Evolutionary conservation across 2,113 vertebrate genomes (phyloP), one percentile per base, ranked within the genome.

Genomic region (Drymodes brunneopygia): DNA sequence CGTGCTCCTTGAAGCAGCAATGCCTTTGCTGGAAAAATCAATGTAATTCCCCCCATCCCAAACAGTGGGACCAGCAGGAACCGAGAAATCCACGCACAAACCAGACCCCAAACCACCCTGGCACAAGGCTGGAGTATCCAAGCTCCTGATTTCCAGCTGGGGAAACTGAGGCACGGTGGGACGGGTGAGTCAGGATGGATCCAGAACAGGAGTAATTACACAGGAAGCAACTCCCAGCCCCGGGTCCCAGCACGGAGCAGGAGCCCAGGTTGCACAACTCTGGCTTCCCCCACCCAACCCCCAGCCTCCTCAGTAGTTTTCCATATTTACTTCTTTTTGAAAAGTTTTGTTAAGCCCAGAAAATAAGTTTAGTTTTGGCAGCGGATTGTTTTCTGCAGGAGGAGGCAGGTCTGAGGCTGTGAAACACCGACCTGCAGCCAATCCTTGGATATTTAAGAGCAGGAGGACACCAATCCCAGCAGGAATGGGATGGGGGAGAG

Each of bases 171-270:
- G 90, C 92, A 51, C 9, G 0, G 71, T 0, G 1, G 72, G 81
- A 94, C 38, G 11, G 57, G 24, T 92, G 94, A 94, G 45, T 93
- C 94, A 89, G 90, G 81, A 87, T 31, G 71, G 35, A 29, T 56
- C 73, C 90, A 87, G 84, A 44, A 40, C 31, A 53, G 71, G 27
- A 67, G 5, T 36, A 74, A 85, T 86, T 79, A 81, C 1, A 20
- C 74, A 90, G 82, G 96, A 90, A 94, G 15, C 53, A 81, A 35
- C 58, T 94, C 35, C 84, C 40, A 28, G 84, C 27, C 3, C 57
- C 3, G 3, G 12, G 16, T 47, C 61, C 40, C 1, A 58, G 81
- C 82, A 27, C 1, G 0, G 72, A 75, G 58, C 61, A 35, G 70
- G 81, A 67, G 71, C 77, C 36, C 66, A 67, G 90, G 90, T 42